Percentiles rank a stretch among this genome's conserved stretches.
These are phyloP conservation scores for Apocrypta bakeri DNA, from an alignment of 1,140 invertebrate genomes.

Conservation along the genomic window DNA sequence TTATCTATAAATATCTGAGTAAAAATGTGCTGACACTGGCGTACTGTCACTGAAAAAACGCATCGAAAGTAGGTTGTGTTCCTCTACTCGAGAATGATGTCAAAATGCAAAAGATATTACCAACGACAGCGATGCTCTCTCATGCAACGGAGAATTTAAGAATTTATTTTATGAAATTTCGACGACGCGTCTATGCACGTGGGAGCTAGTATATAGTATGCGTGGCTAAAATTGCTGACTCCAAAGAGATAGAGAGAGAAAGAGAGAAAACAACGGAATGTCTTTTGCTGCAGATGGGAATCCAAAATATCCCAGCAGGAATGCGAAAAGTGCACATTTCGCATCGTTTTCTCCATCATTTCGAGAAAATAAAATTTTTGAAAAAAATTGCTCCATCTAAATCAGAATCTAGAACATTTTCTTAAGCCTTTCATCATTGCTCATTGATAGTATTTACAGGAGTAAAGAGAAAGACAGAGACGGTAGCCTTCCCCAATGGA, in stretches of 20 bases:
- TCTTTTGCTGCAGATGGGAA: not conserved
- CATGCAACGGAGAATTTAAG: not conserved
- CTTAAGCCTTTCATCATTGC: not conserved
- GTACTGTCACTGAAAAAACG: too few relatives aligned
- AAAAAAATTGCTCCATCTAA: too few relatives aligned
- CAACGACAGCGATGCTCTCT: not conserved
- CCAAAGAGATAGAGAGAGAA: not conserved
- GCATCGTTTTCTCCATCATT: not conserved
- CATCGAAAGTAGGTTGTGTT: not conserved
- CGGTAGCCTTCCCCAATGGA: not conserved
- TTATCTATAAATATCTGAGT: too few relatives aligned
- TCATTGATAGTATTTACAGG: not conserved
- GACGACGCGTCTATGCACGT: not conserved
- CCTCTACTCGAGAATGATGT: not conserved
- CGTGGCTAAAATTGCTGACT: not conserved
- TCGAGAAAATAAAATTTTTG: not conserved
- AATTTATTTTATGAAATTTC: not conserved
- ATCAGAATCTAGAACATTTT: not conserved
- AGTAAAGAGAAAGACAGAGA: not conserved
- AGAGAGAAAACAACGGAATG: not conserved
- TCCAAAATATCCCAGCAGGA: not conserved
- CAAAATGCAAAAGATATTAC: not conserved
- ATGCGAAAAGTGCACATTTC: not conserved
- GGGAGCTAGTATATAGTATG: too few relatives aligned
- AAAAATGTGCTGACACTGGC: too few relatives aligned